These are phyloP conservation scores for Falco biarmicus DNA, from an alignment of 2,797 vertebrate genomes.

Conservation along the genomic window DNA sequence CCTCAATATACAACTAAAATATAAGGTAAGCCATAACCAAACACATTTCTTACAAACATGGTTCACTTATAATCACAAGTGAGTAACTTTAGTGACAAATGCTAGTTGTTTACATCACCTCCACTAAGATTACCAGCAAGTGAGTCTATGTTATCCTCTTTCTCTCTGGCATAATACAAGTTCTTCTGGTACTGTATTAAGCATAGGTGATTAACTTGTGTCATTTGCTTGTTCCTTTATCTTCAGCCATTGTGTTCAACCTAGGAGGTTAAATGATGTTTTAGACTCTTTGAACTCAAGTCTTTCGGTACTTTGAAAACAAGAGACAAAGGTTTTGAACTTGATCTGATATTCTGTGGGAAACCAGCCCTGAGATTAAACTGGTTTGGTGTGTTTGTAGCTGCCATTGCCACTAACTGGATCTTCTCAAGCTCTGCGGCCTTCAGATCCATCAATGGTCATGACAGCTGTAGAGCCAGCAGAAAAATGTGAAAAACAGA, in stretches of 20 bases:
- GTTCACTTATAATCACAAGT: background rate
- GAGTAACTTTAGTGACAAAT: background rate
- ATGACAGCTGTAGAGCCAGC: background rate
- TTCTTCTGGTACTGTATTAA: background rate
- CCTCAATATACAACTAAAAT: background rate
- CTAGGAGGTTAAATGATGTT: background rate
- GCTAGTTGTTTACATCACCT: background rate
- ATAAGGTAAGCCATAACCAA: background rate
- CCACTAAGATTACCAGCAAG: background rate
- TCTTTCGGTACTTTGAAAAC: background rate
- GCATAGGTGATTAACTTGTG: background rate
- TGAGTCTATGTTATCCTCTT: background rate
- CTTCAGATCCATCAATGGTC: background rate
- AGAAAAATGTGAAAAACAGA: background rate
- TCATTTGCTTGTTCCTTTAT: background rate
- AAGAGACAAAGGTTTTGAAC: background rate
- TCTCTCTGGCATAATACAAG: background rate
- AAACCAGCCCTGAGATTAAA: background rate
- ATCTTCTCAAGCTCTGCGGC: background rate
- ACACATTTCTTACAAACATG: background rate
- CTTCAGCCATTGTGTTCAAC: background rate
- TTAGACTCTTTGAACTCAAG: background rate
- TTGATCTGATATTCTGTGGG: background rate
- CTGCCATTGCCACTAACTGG: background rate
- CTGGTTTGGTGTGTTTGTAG: background rate